Conservation (phyloP, 2,797 vertebrate genomes). For the Enteromius viviparus region DNA sequence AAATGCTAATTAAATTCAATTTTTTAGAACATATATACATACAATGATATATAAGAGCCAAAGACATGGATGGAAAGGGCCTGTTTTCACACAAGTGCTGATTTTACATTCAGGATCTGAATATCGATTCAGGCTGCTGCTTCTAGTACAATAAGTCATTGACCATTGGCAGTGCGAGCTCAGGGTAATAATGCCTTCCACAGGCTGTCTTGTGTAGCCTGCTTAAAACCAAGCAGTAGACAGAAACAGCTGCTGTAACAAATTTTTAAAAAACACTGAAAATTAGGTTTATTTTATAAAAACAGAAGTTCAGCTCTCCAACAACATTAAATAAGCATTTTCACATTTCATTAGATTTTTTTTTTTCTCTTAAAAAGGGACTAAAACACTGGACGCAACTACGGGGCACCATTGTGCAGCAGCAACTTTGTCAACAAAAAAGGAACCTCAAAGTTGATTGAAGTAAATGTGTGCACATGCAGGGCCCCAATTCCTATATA, state of each 20-base stretch:
- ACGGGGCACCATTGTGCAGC: too few relatives aligned
- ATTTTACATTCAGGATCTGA: slow-evolving; percentile 21
- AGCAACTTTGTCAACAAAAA: too few relatives aligned
- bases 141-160: slow-evolving; percentile 23
- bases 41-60: background rate
- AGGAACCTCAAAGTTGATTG: too few relatives aligned
- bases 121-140: slow-evolving; percentile 14
- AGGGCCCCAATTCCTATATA: too few relatives aligned
- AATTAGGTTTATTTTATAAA: background rate
- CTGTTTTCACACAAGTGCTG: background rate
- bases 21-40: background rate
- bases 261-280: background rate
- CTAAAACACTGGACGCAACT: too few relatives aligned
- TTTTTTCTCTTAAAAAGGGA: background rate
- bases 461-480: too few relatives aligned
- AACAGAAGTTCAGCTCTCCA: background rate
- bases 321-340: background rate
- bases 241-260: background rate
- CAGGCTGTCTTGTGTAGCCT: slow-evolving; percentile 2
- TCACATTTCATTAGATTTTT: background rate
- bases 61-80: background rate
- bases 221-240: background rate
- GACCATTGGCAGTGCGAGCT: background rate
- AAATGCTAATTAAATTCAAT: background rate
- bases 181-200: slow-evolving; percentile 22